Evolutionary conservation across 2,888 invertebrate species (phyloP).

Genomic region (Sisyra nigra): DNA sequence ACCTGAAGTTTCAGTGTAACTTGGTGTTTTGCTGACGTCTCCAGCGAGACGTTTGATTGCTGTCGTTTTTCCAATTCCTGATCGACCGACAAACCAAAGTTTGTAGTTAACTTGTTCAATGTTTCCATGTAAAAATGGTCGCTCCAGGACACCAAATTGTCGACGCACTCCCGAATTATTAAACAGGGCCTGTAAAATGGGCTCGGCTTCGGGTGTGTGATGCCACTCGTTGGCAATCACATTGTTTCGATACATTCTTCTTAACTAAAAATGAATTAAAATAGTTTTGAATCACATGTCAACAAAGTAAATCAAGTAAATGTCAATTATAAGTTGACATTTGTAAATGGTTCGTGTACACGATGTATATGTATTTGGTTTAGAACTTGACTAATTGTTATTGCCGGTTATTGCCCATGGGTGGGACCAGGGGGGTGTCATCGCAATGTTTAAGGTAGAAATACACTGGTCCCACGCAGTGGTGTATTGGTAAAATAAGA

Average conservation of each 20-base stretch:
- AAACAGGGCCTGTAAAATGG: slow-evolving; percentile 20
- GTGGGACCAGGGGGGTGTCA: too few relatives aligned
- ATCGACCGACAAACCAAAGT: slow-evolving; percentile 34
- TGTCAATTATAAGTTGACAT: too few relatives aligned
- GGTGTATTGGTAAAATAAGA: too few relatives aligned
- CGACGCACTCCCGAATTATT: slow-evolving; percentile 10
- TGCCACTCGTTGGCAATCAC: slow-evolving; percentile 18
- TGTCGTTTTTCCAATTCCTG: slow-evolving; percentile 36
- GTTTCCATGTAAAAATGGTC: slow-evolving; percentile 29
- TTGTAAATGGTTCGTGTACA: too few relatives aligned
- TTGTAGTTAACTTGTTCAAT: slow-evolving; percentile 38
- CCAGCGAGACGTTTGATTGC: slow-evolving; percentile 33
- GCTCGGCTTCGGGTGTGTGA: slow-evolving; percentile 21
- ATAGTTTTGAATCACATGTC: too few relatives aligned
- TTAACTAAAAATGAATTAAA: too few relatives aligned
- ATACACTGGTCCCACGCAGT: too few relatives aligned
- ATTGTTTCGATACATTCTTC: neutral
- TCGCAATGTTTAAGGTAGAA: too few relatives aligned
- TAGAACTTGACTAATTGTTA: too few relatives aligned
- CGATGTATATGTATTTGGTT: too few relatives aligned
- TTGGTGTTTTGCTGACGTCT: slow-evolving; percentile 19
- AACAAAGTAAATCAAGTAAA: too few relatives aligned
- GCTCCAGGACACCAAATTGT: slow-evolving; percentile 31
- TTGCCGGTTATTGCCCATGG: too few relatives aligned
- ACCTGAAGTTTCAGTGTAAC: slow-evolving; percentile 24